Conservation (phyloP, 1,140 invertebrate species). For the Prorops nasuta region DNA sequence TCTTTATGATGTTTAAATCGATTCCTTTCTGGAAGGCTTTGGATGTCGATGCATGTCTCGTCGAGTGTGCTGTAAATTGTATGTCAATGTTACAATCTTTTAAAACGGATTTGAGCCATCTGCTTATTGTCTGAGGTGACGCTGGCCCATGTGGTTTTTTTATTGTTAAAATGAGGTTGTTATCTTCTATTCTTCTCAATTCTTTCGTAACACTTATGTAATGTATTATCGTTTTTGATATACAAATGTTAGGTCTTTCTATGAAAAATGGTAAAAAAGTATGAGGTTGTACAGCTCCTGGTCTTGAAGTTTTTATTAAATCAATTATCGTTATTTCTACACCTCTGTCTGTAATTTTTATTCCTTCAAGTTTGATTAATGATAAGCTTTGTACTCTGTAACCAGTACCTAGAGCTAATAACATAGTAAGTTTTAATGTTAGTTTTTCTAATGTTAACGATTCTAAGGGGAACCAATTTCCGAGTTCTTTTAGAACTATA, state of each 20-base stretch:
- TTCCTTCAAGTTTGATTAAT: slow-evolving; percentile 1
- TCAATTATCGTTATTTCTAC: slow-evolving; percentile 4
- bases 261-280: slow-evolving; percentile 6
- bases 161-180: not conserved
- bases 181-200: not conserved
- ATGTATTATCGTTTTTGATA: slow-evolving; percentile 1
- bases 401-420: slow-evolving; percentile 25
- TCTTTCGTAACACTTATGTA: not conserved
- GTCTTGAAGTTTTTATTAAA: slow-evolving; percentile 10
- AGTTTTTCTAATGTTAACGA: slow-evolving; percentile 18
- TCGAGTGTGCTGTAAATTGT: not conserved
- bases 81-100: not conserved
- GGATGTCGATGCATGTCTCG: not conserved
- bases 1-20: too few relatives aligned
- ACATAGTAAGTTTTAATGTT: slow-evolving; percentile 18
- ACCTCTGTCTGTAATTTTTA: not conserved
- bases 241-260: slow-evolving; percentile 9
- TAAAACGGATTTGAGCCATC: not conserved
- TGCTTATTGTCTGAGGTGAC: not conserved
- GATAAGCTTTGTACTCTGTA: slow-evolving; percentile 20
- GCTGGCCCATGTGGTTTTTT: not conserved
- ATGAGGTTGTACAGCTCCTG: slow-evolving; percentile 1
- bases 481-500: slow-evolving; percentile 16
- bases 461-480: not conserved
- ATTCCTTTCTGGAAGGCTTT: not conserved